Evolutionary conservation across 2,888 invertebrate genomes (phyloP).

Genomic region (Apodemia duryi): DNA sequence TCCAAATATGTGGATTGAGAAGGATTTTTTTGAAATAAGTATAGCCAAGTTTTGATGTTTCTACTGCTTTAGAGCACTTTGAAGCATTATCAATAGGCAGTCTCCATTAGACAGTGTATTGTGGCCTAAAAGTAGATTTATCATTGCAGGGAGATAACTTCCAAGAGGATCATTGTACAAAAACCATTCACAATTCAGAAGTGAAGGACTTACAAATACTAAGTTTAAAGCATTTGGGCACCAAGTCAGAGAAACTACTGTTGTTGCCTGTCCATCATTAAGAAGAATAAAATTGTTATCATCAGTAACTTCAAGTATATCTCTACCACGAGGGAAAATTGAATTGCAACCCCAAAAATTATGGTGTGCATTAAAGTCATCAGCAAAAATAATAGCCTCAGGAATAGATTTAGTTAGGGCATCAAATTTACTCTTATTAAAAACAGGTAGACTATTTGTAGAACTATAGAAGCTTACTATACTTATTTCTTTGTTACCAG

Average conservation of each 20-base stretch:
- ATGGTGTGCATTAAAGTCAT: constrained; percentile 20
- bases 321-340: not conserved
- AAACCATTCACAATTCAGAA: constrained; percentile 15
- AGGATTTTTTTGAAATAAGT: not conserved
- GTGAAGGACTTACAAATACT: constrained; percentile 19
- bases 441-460: constrained; percentile 15
- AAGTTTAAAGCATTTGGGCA: constrained; percentile 18
- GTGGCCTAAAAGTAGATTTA: not conserved
- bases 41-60: not conserved
- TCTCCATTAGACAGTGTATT: not conserved
- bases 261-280: constrained; percentile 12
- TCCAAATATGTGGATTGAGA: not conserved
- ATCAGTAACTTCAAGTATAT: no score
- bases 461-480: constrained; percentile 21
- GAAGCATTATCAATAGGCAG: no score
- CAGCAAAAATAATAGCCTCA: constrained; percentile 14
- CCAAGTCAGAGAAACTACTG: constrained; percentile 19
- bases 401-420: no score
- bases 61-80: constrained; percentile 1
- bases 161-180: constrained; percentile 18
- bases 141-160: constrained; percentile 21
- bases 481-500: constrained; percentile 18
- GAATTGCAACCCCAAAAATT: constrained; percentile 19
- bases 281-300: constrained; percentile 17
- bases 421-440: constrained; percentile 1